Conservation (phyloP, 2,888 invertebrate species). For the Pammene aurita region DNA sequence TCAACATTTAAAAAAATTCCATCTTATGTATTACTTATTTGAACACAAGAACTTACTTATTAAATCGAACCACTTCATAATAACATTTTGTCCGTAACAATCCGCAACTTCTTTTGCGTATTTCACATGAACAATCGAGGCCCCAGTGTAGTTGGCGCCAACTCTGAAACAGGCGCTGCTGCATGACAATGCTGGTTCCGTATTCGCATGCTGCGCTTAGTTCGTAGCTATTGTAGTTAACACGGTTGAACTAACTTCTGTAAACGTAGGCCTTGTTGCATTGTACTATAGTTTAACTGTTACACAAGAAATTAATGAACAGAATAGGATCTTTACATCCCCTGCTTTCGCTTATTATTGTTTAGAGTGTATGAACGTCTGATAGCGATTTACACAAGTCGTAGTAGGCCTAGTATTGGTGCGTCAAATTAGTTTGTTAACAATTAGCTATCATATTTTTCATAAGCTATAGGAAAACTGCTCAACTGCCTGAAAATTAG, state of each 20-base stretch:
- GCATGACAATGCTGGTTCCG: conserved; percentile 17
- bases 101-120: conserved; percentile 73
- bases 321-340: no score
- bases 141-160: conserved; percentile 73
- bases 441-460: no score
- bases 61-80: conserved; percentile 80
- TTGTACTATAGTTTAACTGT: background rate
- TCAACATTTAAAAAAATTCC: no score
- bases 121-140: conserved; percentile 74
- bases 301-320: background rate
- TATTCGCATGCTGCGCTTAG: conserved; percentile 15
- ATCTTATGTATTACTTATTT: no score
- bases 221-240: conserved; percentile 24
- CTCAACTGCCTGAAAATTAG: no score
- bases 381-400: no score
- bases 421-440: no score
- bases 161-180: conserved; percentile 58
- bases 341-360: no score
- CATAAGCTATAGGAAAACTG: no score
- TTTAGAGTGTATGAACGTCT: no score
- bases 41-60: conserved; percentile 65
- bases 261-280: background rate
- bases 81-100: conserved; percentile 76
- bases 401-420: no score
- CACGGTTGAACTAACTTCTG: conserved; percentile 22